Conservation (phyloP, 1,140 invertebrate genomes). For the Drosophila hydei region DNA sequence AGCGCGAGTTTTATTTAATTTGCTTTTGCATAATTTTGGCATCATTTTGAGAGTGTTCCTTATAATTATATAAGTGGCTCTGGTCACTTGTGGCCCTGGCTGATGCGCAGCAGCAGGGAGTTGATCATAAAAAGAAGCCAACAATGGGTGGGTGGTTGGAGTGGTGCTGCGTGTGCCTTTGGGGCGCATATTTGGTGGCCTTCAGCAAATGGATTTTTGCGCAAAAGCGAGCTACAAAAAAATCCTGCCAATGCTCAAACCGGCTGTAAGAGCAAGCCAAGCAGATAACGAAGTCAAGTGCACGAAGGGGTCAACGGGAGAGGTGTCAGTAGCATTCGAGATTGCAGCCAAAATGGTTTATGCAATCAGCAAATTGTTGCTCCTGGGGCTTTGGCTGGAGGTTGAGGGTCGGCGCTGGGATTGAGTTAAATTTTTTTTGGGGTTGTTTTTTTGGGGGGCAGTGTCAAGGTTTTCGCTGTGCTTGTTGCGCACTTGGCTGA, state of each 20-base stretch:
- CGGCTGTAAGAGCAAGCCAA: not conserved
- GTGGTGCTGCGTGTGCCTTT: slow-evolving; percentile 9
- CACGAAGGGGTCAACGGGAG: not conserved
- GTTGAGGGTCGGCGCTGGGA: not conserved
- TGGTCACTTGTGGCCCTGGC: slow-evolving; percentile 28
- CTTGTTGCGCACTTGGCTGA: slow-evolving; percentile 68
- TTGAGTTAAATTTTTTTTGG: not conserved
- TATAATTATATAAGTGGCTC: slow-evolving; percentile 31
- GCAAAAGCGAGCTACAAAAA: not conserved
- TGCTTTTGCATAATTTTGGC: not conserved
- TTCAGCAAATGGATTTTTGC: slow-evolving; percentile 43
- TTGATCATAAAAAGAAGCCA: not conserved
- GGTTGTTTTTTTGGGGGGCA: slow-evolving; percentile 31
- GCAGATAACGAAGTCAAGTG: slow-evolving; percentile 31
- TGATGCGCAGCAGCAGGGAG: not conserved
- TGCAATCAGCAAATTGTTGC: slow-evolving; percentile 49
- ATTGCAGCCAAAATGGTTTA: slow-evolving; percentile 42
- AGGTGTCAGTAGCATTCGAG: slow-evolving; percentile 8
- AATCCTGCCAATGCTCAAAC: slow-evolving; percentile 16
- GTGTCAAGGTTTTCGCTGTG: slow-evolving; percentile 58
- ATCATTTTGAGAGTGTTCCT: slow-evolving; percentile 5
- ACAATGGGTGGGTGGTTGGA: not conserved
- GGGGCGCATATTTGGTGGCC: slow-evolving; percentile 13
- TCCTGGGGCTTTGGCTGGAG: not conserved
- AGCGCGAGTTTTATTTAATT: not conserved